phyloP scores from a whole-genome alignment of 2,113 vertebrate species.

The Sebastes schlegelii region DNA sequence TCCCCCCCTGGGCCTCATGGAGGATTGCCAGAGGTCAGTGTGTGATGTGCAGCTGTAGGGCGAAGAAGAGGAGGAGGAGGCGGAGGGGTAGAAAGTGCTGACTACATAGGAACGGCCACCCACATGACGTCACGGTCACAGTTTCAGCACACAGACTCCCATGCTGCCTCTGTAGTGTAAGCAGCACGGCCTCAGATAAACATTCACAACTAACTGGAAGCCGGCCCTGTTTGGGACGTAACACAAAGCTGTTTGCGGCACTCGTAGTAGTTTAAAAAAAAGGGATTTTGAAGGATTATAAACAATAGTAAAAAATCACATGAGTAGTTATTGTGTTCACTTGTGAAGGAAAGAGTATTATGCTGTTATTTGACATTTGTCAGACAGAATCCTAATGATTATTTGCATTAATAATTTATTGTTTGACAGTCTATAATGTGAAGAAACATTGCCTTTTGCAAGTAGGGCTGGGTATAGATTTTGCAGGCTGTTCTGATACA shows the following conservation, averaged over 20 bases:
- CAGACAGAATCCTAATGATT: not conserved
- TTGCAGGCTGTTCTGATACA: too few species aligned
- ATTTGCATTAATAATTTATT: not conserved
- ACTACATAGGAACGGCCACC: slow-evolving; percentile 65
- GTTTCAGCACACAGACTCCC: slow-evolving; percentile 71
- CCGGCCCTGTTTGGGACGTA: slow-evolving; percentile 29
- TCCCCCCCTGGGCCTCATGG: slow-evolving; percentile 26
- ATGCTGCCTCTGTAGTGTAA: slow-evolving; percentile 56
- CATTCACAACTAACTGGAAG: slow-evolving; percentile 50
- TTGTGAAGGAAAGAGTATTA: not conserved
- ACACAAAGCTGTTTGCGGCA: slow-evolving; percentile 36
- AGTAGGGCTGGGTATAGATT: not conserved
- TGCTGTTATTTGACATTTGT: not conserved
- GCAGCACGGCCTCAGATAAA: slow-evolving; percentile 56
- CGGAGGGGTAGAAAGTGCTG: slow-evolving; percentile 68
- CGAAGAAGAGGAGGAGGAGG: slow-evolving; percentile 31
- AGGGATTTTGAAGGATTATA: slow-evolving; percentile 41
- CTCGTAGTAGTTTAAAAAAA: slow-evolving; percentile 4
- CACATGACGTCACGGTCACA: slow-evolving; percentile 73
- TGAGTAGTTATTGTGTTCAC: not conserved
- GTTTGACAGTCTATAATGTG: not conserved
- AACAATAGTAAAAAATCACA: slow-evolving; percentile 7
- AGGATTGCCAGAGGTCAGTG: slow-evolving; percentile 72
- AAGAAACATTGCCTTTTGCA: not conserved
- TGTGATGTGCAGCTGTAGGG: slow-evolving; percentile 72